A percentile compares a stretch with the other conserved stretches of the same genome.
Conservation (phyloP, 2,113 vertebrate species). For the Neotoma lepida region DNA sequence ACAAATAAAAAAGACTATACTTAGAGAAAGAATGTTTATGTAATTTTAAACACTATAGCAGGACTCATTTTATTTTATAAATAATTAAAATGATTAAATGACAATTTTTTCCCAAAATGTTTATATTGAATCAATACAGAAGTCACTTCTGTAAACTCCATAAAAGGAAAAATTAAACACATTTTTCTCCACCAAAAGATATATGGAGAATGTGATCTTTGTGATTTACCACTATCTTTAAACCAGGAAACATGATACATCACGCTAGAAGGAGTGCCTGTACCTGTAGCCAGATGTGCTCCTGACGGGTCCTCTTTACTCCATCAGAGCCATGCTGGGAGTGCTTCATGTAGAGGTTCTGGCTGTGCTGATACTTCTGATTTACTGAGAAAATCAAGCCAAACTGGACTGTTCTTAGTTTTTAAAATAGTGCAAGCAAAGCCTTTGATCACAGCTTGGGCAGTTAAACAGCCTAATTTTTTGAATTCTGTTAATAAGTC, state of each 20-base stretch:
- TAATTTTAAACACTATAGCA: not conserved
- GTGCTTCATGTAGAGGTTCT: not conserved
- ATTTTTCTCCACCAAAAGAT: not conserved
- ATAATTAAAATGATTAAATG: not conserved
- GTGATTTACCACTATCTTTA: conserved; percentile 8
- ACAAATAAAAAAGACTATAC: not conserved
- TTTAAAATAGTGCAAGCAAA: conserved; percentile 57
- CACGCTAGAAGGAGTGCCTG: not conserved
- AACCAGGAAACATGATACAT: not conserved
- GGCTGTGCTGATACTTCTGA: conserved; percentile 38
- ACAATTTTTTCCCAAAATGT: not conserved
- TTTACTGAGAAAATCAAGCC: conserved; percentile 51
- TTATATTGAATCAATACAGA: not conserved
- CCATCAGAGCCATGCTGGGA: conserved; percentile 35
- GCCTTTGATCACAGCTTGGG: conserved; percentile 44
- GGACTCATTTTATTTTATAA: not conserved
- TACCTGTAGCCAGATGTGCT: not conserved
- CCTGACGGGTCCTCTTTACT: conserved; percentile 21
- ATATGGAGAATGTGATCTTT: not conserved
- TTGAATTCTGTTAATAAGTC: not conserved
- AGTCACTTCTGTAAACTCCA: not conserved
- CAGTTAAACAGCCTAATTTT: conserved; percentile 31
- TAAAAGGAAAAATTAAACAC: not conserved
- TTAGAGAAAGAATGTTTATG: not conserved
- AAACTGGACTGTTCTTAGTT: not conserved